Evolutionary conservation across 2,888 invertebrate species (phyloP).

Genomic region (Bellardia bayeri): DNA sequence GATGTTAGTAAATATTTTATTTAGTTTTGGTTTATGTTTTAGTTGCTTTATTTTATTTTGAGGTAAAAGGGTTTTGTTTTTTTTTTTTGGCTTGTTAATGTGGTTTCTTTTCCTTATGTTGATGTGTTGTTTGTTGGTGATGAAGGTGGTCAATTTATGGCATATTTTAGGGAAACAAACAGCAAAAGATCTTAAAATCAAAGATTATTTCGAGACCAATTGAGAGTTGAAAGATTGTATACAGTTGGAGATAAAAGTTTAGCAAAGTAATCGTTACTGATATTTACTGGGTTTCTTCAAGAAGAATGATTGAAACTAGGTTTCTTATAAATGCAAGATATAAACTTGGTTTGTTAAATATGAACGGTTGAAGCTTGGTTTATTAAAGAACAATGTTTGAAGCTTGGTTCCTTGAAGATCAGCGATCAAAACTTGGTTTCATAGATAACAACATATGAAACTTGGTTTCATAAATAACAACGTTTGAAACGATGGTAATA

Average conservation of each 20-base stretch:
- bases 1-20: slow-evolving; percentile 50
- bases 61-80: slow-evolving; percentile 9
- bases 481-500: no score
- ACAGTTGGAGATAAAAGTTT: background rate
- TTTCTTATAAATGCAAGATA: no score
- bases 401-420: no score
- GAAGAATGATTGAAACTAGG: no score
- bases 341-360: no score
- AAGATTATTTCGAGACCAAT: slow-evolving; percentile 6
- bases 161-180: slow-evolving; percentile 63
- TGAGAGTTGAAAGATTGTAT: background rate
- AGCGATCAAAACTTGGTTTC: no score
- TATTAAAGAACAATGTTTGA: no score
- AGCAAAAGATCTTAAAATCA: slow-evolving; percentile 24
- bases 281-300: no score
- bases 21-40: slow-evolving; percentile 49
- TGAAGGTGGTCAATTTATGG: slow-evolving; percentile 72
- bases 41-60: slow-evolving; percentile 1
- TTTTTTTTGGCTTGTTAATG: slow-evolving; percentile 27
- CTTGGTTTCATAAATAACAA: no score
- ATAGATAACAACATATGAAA: no score
- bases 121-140: slow-evolving; percentile 32
- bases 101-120: slow-evolving; percentile 5
- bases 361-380: no score
- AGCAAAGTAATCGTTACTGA: background rate